phyloP scores from a whole-genome alignment of 2,888 invertebrate species.

The Mimachlamys varia region DNA sequence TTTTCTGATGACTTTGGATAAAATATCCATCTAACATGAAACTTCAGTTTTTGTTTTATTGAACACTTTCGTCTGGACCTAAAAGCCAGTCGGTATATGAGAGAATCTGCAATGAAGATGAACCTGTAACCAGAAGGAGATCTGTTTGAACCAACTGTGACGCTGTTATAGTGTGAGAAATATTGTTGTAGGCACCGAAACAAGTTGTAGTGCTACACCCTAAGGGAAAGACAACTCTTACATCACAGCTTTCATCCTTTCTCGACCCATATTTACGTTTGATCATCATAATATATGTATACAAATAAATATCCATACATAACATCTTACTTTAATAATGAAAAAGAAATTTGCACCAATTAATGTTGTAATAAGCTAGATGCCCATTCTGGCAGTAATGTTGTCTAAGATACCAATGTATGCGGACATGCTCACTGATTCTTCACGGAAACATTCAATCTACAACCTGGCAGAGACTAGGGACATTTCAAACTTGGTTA shows the following conservation, averaged over 20 bases:
- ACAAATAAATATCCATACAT: constrained; percentile 28
- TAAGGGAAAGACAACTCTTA: not conserved
- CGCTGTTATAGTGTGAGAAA: not conserved
- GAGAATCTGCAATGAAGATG: too few species aligned
- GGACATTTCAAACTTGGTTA: not conserved
- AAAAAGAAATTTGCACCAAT: constrained; percentile 8
- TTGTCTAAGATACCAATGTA: not conserved
- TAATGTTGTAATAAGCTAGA: constrained; percentile 3
- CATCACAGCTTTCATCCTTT: not conserved
- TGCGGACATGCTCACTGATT: not conserved
- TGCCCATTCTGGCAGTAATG: not conserved
- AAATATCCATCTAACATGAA: too few species aligned
- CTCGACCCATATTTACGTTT: not conserved
- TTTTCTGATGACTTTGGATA: too few species aligned
- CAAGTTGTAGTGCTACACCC: not conserved
- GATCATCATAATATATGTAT: not conserved
- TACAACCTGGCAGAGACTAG: not conserved
- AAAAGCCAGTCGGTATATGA: too few species aligned
- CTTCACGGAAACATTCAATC: not conserved
- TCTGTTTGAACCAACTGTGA: not conserved
- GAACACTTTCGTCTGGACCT: too few species aligned
- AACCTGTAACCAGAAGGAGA: not conserved
- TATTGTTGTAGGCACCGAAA: not conserved
- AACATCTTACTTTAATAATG: constrained; percentile 6
- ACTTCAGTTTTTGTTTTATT: too few species aligned